phyloP scores from a whole-genome alignment of 2,888 invertebrate species.

The Hirtodrosophila alboralis region DNA sequence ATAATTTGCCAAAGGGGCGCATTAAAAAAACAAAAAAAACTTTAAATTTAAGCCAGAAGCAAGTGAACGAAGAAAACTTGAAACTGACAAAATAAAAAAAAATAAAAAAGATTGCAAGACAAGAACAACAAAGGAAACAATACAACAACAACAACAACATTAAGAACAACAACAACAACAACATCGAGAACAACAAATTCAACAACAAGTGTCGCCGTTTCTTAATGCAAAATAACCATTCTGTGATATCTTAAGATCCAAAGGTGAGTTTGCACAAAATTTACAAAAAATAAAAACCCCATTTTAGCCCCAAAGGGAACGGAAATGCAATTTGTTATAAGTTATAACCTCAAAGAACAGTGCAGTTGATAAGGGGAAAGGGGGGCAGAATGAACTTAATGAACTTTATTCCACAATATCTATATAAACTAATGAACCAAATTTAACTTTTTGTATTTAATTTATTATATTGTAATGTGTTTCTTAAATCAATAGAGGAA shows the following conservation, averaged over 20 bases:
- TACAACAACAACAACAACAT: slow-evolving; percentile 13
- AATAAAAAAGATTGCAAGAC: slow-evolving; percentile 7
- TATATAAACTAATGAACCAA: too few species aligned
- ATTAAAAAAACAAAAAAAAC: too few species aligned
- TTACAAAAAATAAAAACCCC: slow-evolving; percentile 20
- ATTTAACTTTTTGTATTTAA: too few species aligned
- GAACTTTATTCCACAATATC: too few species aligned
- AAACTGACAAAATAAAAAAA: slow-evolving; percentile 24
- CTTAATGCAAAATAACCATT: slow-evolving; percentile 64
- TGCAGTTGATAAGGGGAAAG: too few species aligned
- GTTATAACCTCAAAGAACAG: not conserved
- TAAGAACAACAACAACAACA: slow-evolving; percentile 14
- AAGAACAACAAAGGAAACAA: slow-evolving; percentile 13
- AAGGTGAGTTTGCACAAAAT: too few species aligned
- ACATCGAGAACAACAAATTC: slow-evolving; percentile 10
- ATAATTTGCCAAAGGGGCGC: slow-evolving; percentile 39
- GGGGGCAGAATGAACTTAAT: too few species aligned
- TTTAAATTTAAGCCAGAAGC: slow-evolving; percentile 33
- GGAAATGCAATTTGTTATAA: slow-evolving; percentile 57
- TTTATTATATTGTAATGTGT: too few species aligned
- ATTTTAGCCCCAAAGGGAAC: slow-evolving; percentile 36
- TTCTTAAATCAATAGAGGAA: too few species aligned
- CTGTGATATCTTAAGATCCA: slow-evolving; percentile 79
- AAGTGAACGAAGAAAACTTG: slow-evolving; percentile 36
- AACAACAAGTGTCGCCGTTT: slow-evolving; percentile 58